Evolutionary conservation across 2,797 vertebrate genomes (phyloP).

Genomic region (Anguilla marmorata): DNA sequence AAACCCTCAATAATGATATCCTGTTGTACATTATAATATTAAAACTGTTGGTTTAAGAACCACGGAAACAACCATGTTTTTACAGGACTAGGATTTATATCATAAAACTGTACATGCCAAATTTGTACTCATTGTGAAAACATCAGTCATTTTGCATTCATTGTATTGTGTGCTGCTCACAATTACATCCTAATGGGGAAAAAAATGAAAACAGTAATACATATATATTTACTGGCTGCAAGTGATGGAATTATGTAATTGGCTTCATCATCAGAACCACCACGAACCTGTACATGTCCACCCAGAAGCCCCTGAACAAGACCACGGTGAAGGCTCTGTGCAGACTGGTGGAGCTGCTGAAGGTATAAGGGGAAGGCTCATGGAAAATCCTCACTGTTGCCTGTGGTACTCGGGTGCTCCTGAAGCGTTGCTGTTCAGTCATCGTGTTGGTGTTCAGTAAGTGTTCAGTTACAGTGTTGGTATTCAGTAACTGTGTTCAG

Average conservation of each 20-base stretch:
- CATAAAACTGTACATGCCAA: too few relatives aligned
- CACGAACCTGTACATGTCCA: conserved; percentile 98
- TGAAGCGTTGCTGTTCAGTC: neutral
- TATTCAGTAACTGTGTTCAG: too few relatives aligned
- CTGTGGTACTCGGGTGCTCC: neutral
- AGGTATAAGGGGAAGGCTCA: conserved; percentile 72
- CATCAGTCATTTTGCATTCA: too few relatives aligned
- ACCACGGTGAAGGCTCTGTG: conserved; percentile 95
- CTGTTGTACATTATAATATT: too few relatives aligned
- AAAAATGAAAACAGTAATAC: too few relatives aligned
- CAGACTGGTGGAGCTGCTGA: conserved; percentile 90
- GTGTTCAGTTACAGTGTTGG: neutral
- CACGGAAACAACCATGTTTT: neutral
- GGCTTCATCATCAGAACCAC: conserved; percentile 94
- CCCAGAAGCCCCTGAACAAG: conserved; percentile 98
- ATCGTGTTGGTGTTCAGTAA: too few relatives aligned
- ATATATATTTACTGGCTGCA: too few relatives aligned
- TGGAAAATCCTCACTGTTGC: too few relatives aligned
- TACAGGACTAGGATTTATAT: neutral
- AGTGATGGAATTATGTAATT: conserved; percentile 76
- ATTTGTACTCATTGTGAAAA: too few relatives aligned
- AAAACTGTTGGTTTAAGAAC: neutral
- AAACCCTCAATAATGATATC: neutral
- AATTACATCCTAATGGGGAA: too few relatives aligned
- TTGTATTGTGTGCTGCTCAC: too few relatives aligned